Evolutionary conservation across 2,113 vertebrate genomes (phyloP), one percentile per base, ranked within the genome.

Genomic region (Strix uralensis): DNA sequence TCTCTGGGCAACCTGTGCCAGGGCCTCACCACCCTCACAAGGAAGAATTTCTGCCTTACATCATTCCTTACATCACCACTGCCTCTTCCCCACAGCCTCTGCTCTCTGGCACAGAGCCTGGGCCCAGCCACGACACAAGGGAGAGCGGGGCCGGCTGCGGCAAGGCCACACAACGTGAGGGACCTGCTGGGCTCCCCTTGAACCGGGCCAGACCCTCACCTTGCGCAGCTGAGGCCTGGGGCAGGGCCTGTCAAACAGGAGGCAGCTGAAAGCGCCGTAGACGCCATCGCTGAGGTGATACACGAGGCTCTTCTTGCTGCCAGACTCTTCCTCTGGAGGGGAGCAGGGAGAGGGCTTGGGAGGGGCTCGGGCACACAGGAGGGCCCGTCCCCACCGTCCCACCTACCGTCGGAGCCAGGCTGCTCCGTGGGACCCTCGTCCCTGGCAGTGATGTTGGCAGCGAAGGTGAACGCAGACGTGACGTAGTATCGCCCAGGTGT

Each of bases 391-490:
- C 58, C 15, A 13, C 27, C 7, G 27, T 62, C 63, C 34, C 40
- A 92, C 91, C 15, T 54, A 98, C 98, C 97, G 0, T 98, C 97
- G 7, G 95, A 97, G 86, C 95, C 29, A 2, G 94, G 92, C 74
- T 96, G 97, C 16, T 98, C 97, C 14, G 8, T 0, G 2, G 97
- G 90, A 74, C 94, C 78, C 82, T 98, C 98, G 55, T 98, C 97
- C 96, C 95, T 95, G 94, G 97, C 96, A 7, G 97, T 81, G 74
- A 98, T 55, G 63, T 96, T 98, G 94, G 98, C 95, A 5, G 97
- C 98, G 12, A 98, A 92, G 65, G 98, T 98, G 96, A 98, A 98
- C 54, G 98, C 98, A 0, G 98, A 98, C 69, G 96, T 97, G 96
- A 98, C 98, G 0, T 98, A 98, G 72, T 97, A 98, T 16, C 98